Percentiles rank a stretch among this genome's conserved stretches.
phyloP scores from a whole-genome alignment of 2,888 invertebrate species.

The Hylaea fasciaria region DNA sequence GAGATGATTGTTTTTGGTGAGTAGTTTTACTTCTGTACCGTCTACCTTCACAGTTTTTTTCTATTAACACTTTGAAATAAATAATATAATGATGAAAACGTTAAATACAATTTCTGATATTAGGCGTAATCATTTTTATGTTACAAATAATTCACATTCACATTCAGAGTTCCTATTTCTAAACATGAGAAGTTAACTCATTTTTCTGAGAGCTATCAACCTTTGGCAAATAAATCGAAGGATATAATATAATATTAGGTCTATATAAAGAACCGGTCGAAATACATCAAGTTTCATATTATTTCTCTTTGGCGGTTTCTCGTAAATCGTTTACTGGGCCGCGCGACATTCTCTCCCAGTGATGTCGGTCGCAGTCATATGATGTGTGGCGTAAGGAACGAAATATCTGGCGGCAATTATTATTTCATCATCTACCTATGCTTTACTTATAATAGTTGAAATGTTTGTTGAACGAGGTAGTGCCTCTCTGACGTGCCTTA shows the following conservation, averaged over 20 bases:
- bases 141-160: conserved; percentile 12
- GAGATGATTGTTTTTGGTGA: conserved; percentile 89
- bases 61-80: not conserved
- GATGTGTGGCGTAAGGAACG: conserved; percentile 9
- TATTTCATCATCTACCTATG: too few relatives aligned
- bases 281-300: conserved; percentile 58
- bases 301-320: conserved; percentile 51
- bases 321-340: conserved; percentile 62
- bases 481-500: too few relatives aligned
- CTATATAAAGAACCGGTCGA: conserved; percentile 33
- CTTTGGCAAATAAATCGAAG: conserved; percentile 11
- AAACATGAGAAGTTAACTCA: conserved; percentile 15
- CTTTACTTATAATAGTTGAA: too few relatives aligned
- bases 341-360: conserved; percentile 46
- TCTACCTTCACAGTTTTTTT: not conserved
- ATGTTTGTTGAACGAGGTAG: too few relatives aligned
- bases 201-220: conserved; percentile 15
- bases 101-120: conserved; percentile 9
- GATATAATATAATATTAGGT: conserved; percentile 2
- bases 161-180: conserved; percentile 11
- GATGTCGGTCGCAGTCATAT: conserved; percentile 10
- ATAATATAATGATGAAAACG: too few relatives aligned
- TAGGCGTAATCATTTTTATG: not conserved
- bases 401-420: not conserved
- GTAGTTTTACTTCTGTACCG: conserved; percentile 51